A percentile compares a stretch with the other conserved stretches of the same genome.
Conservation (phyloP, 2,113 vertebrate species). For the Phalacrocorax brasilianus region DNA sequence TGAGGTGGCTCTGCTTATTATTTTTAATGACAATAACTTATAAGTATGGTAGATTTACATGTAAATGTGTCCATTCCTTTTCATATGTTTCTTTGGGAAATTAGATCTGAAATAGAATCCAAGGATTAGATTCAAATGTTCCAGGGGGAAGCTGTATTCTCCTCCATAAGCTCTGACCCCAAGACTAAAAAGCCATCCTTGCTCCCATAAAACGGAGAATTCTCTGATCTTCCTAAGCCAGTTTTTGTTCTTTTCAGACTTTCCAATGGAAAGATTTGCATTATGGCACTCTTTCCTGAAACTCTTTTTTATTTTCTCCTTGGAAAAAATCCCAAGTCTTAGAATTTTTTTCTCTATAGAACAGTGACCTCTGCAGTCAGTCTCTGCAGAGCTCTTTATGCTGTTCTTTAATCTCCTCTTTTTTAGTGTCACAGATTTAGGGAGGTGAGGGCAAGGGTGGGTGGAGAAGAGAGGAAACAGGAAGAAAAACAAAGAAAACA, state of each 20-base stretch:
- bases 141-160: not conserved
- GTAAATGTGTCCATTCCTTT: not conserved
- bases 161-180: not conserved
- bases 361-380: constrained; percentile 42
- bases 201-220: not conserved
- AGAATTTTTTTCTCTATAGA: not conserved
- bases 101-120: not conserved
- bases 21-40: not conserved
- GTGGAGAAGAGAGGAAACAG: not conserved
- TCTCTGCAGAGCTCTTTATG: not conserved
- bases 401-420: not conserved
- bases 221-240: constrained; percentile 16
- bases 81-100: not conserved
- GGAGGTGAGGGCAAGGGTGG: not conserved
- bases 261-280: constrained; percentile 34
- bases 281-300: not conserved
- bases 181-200: not conserved
- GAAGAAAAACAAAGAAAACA: not conserved
- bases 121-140: not conserved
- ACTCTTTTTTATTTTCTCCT: not conserved
- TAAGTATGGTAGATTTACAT: not conserved
- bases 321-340: not conserved
- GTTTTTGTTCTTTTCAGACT: constrained; percentile 42
- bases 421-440: not conserved
- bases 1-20: not conserved